These are phyloP conservation scores for Paracentrotus lividus DNA, from an alignment of 53 echinoderm and acorn worm species.

Conservation along the genomic window DNA sequence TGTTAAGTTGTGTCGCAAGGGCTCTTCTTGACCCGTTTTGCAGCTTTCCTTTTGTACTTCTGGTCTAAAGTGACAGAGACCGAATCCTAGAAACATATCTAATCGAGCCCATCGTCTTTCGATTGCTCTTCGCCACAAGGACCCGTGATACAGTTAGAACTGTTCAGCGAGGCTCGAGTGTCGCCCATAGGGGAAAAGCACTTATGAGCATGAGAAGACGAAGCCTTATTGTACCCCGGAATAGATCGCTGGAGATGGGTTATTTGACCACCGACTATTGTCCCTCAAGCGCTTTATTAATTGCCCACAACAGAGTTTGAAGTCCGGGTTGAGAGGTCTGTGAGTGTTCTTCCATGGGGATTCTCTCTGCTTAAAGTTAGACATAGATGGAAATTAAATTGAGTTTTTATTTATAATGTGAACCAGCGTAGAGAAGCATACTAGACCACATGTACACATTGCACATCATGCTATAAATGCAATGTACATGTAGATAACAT, in stretches of 20 bases:
- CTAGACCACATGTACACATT: no score
- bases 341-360: background rate
- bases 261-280: conserved; percentile 24
- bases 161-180: conserved; percentile 38
- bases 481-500: no score
- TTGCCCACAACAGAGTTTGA: background rate
- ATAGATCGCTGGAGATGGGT: conserved; percentile 4
- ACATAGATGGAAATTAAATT: background rate
- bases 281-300: conserved; percentile 42
- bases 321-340: background rate
- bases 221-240: conserved; percentile 5
- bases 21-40: conserved; percentile 41
- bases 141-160: conserved; percentile 49
- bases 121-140: conserved; percentile 49
- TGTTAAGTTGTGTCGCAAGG: conserved; percentile 27
- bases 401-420: no score
- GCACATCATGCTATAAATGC: no score
- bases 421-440: no score
- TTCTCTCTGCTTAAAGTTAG: background rate
- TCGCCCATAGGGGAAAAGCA: conserved; percentile 45
- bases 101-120: conserved; percentile 53
- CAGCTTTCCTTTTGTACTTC: background rate
- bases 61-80: conserved; percentile 27
- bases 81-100: conserved; percentile 57
- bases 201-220: conserved; percentile 27